Percentiles rank a stretch among this genome's conserved stretches.
Conservation (phyloP, 2,797 vertebrate genomes). For the Sebastes ruberrimus region DNA sequence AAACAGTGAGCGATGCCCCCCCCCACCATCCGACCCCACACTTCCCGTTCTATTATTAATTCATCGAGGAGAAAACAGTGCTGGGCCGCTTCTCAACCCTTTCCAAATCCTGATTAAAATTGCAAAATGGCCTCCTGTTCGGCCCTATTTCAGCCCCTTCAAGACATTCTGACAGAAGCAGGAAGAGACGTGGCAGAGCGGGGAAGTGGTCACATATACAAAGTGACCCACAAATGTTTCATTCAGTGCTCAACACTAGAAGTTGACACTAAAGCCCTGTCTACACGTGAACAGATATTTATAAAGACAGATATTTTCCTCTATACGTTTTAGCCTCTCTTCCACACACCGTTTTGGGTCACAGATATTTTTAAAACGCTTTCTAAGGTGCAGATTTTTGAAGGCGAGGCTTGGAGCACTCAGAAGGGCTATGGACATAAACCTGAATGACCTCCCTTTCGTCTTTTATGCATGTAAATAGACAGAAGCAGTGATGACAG, state of each 20-base stretch:
- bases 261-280: slow-evolving; percentile 4
- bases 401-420: too few species aligned
- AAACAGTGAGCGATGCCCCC: slow-evolving; percentile 37
- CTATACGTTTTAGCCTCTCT: too few species aligned
- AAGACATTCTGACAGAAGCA: slow-evolving; percentile 65
- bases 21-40: slow-evolving; percentile 33
- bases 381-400: too few species aligned
- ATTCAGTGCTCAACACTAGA: background rate
- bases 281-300: too few species aligned
- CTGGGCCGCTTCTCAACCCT: slow-evolving; percentile 60
- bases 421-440: too few species aligned
- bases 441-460: too few species aligned
- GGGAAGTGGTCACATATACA: slow-evolving; percentile 59
- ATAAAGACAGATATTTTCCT: too few species aligned
- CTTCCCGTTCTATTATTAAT: slow-evolving; percentile 69
- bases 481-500: too few species aligned
- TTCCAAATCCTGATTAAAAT: slow-evolving; percentile 81
- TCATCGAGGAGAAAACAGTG: slow-evolving; percentile 68
- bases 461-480: too few species aligned
- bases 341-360: too few species aligned
- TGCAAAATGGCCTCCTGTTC: slow-evolving; percentile 82
- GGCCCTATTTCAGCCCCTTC: slow-evolving; percentile 63
- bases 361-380: too few species aligned
- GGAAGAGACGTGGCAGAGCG: slow-evolving; percentile 25
- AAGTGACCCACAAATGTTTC: slow-evolving; percentile 53